phyloP scores from a whole-genome alignment of 1,140 invertebrate species.

The Bombus sibiricus region DNA sequence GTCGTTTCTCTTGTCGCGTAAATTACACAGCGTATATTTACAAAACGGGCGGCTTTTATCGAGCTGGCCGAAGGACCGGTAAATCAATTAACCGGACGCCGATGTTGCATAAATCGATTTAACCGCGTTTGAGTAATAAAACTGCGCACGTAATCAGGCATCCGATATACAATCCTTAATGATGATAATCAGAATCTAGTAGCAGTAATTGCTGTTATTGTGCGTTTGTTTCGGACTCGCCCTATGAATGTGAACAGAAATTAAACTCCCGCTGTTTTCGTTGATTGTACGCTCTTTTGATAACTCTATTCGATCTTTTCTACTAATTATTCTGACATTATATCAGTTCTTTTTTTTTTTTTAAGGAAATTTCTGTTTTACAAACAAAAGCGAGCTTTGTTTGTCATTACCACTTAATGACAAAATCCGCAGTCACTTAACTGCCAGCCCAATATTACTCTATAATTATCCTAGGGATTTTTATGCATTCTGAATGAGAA shows the following conservation, averaged over 20 bases:
- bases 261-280: not conserved
- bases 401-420: not conserved
- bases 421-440: too few species aligned
- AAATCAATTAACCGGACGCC: constrained; percentile 11
- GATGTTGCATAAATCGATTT: constrained; percentile 35
- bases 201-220: constrained; percentile 30
- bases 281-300: constrained; percentile 1
- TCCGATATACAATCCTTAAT: constrained; percentile 30
- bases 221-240: not conserved
- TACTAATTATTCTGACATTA: not conserved
- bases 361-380: not conserved
- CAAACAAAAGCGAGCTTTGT: not conserved
- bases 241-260: not conserved
- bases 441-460: rapidly evolving
- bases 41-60: not conserved
- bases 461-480: too few species aligned
- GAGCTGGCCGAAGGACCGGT: not conserved
- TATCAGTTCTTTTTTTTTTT: not conserved
- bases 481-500: too few species aligned
- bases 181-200: constrained; percentile 43
- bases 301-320: not conserved
- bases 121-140: constrained; percentile 23
- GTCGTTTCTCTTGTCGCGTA: not conserved
- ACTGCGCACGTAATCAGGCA: constrained; percentile 15
- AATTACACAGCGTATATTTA: not conserved